Evolutionary conservation across 2,113 vertebrate species (phyloP).

Genomic region (Ptilonorhynchus violaceus): DNA sequence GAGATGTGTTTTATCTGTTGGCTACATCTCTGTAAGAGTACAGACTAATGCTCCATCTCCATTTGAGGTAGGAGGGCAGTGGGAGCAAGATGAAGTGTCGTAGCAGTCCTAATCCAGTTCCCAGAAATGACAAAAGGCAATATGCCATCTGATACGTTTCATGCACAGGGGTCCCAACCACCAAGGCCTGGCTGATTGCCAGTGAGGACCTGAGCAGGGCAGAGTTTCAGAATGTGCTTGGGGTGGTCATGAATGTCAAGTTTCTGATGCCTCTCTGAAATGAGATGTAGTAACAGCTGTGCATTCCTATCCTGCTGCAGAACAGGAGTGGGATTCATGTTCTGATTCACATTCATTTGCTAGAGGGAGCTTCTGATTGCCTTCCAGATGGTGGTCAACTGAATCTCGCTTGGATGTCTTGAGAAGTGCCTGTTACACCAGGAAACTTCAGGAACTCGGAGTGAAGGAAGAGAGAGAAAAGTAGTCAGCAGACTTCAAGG

Average conservation of each 20-base stretch:
- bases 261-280: constrained; percentile 31
- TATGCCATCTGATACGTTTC: background rate
- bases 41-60: background rate
- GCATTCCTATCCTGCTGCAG: background rate
- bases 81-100: background rate
- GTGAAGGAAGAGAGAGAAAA: background rate
- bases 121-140: constrained; percentile 35
- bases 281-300: constrained; percentile 51
- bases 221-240: constrained; percentile 32
- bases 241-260: constrained; percentile 11
- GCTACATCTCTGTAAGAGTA: background rate
- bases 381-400: background rate
- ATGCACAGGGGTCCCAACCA: background rate
- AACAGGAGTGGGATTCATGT: background rate
- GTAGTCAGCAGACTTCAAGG: background rate
- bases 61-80: background rate
- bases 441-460: background rate
- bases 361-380: background rate
- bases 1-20: background rate
- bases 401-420: background rate
- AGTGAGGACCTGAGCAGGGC: background rate
- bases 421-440: background rate
- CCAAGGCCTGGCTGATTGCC: background rate
- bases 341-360: background rate
- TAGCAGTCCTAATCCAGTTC: constrained; percentile 15